These are phyloP conservation scores for Pogona vitticeps DNA, from an alignment of 2,113 vertebrate genomes.

Conservation along the genomic window DNA sequence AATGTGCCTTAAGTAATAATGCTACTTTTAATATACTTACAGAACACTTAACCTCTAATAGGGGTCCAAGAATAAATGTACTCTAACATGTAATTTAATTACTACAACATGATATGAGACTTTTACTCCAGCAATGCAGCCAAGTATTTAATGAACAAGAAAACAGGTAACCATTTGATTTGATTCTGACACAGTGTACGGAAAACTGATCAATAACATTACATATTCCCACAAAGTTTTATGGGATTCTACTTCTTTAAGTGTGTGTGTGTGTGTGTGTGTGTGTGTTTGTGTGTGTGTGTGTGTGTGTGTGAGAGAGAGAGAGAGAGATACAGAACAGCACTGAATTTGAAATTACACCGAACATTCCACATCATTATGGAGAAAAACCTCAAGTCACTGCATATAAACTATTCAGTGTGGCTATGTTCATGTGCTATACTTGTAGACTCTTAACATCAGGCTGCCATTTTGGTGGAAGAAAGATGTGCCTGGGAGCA, in stretches of 20 bases:
- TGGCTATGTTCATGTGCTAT: not conserved
- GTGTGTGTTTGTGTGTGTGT: too few relatives aligned
- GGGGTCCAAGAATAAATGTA: not conserved
- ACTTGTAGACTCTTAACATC: not conserved
- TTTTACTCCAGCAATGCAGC: not conserved
- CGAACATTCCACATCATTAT: not conserved
- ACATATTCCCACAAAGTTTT: not conserved
- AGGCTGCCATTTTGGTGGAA: not conserved
- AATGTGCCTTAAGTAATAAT: not conserved
- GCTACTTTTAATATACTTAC: conserved; percentile 1
- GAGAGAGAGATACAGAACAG: not conserved
- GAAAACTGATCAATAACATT: not conserved
- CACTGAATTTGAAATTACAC: not conserved
- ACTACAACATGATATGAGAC: not conserved
- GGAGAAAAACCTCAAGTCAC: not conserved
- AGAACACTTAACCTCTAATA: not conserved
- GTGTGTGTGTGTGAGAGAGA: not conserved
- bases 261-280: too few relatives aligned
- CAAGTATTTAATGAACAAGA: conserved; percentile 18
- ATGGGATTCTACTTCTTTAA: not conserved
- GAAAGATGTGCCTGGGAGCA: not conserved
- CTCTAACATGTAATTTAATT: conserved; percentile 3
- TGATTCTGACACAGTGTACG: not conserved
- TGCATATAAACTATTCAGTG: not conserved
- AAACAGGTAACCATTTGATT: conserved; percentile 7